Conservation (phyloP, 2,113 vertebrate genomes). For the Psilopsiagon aurifrons region DNA sequence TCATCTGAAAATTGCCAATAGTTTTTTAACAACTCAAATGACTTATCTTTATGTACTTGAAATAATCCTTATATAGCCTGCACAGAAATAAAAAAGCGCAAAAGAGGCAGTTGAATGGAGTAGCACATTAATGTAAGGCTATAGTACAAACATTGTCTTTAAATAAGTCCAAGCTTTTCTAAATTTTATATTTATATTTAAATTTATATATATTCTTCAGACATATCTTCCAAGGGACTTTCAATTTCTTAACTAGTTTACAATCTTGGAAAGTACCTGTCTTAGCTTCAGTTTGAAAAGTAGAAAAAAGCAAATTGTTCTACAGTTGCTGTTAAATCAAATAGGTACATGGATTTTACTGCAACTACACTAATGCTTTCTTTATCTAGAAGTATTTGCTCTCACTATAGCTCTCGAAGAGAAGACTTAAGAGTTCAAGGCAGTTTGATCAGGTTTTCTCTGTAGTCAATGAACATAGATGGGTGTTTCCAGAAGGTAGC, state of each 20-base stretch:
- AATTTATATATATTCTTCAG: not conserved
- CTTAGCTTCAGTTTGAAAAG: not conserved
- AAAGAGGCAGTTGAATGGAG: rapidly evolving
- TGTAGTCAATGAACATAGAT: not conserved
- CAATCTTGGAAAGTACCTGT: not conserved
- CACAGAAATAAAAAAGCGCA: not conserved
- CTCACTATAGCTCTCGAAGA: not conserved
- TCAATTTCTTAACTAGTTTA: not conserved
- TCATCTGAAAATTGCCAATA: not conserved
- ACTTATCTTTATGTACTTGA: not conserved
- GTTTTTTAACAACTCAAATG: not conserved
- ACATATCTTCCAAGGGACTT: not conserved
- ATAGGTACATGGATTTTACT: not conserved
- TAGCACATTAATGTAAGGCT: not conserved
- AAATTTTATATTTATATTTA: not conserved
- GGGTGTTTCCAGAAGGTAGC: not conserved
- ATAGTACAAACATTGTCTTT: rapidly evolving
- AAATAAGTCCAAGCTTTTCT: not conserved
- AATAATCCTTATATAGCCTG: not conserved
- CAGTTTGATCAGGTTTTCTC: not conserved
- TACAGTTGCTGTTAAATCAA: not conserved
- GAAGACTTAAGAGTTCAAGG: not conserved
- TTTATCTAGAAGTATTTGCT: not conserved
- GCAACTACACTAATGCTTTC: not conserved
- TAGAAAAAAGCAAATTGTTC: not conserved